Evolutionary conservation across 1,140 invertebrate species (phyloP).

Genomic region (Thaumatotibia leucotreta): DNA sequence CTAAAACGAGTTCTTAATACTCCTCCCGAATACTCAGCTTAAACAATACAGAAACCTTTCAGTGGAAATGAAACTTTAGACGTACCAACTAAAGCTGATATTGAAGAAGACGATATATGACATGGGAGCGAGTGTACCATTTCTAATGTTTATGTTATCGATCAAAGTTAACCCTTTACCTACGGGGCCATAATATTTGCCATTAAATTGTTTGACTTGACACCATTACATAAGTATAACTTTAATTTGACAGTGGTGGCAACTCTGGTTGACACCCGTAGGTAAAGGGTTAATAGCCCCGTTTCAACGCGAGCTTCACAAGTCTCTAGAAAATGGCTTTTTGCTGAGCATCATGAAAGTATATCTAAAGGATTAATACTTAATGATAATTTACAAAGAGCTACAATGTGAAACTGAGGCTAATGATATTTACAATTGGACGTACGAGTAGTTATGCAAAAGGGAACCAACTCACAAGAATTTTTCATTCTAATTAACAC

Average conservation of each 20-base stretch:
- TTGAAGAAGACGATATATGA: not conserved
- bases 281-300: constrained; percentile 1
- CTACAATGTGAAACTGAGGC: not conserved
- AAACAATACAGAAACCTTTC: not conserved
- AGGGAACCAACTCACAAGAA: too few species aligned
- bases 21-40: not conserved
- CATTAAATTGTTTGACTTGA: too few species aligned
- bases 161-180: too few species aligned
- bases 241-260: too few species aligned
- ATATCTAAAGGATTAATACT: not conserved
- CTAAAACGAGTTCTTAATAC: constrained; percentile 2
- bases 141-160: constrained; percentile 14
- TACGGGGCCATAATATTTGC: too few species aligned
- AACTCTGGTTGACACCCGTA: too few species aligned
- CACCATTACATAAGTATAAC: too few species aligned
- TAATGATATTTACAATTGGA: not conserved
- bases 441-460: too few species aligned
- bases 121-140: not conserved
- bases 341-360: not conserved
- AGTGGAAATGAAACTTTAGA: not conserved
- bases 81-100: not conserved
- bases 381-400: not conserved
- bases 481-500: too few species aligned
- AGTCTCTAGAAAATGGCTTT: not conserved
- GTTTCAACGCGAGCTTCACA: constrained; percentile 3